Evolutionary conservation across 2,888 invertebrate species (phyloP).

Genomic region (Phytoseiulus persimilis): DNA sequence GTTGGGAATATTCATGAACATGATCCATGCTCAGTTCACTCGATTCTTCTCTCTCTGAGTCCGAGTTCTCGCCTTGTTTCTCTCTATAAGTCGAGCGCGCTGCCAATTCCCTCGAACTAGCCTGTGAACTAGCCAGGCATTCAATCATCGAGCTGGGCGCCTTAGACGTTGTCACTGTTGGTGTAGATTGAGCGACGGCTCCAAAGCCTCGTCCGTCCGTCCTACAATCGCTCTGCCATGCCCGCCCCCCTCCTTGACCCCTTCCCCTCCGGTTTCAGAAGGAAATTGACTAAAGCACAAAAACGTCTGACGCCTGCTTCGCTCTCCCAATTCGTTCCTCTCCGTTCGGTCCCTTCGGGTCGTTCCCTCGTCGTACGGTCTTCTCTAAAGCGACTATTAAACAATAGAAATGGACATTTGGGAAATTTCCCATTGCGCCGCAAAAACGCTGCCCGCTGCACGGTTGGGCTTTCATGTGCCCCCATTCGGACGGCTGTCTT

Average conservation of each 20-base stretch:
- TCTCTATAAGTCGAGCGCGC: background rate
- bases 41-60: no score
- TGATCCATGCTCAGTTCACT: no score
- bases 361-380: background rate
- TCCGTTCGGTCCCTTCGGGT: background rate
- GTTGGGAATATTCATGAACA: no score
- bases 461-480: no score
- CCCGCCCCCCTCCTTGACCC: background rate
- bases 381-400: background rate
- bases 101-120: background rate
- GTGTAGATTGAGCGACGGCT: background rate
- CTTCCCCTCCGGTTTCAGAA: background rate
- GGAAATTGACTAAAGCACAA: background rate
- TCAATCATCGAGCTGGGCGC: background rate
- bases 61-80: background rate
- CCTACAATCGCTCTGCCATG: background rate
- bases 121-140: background rate
- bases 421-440: background rate
- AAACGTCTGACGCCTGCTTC: background rate
- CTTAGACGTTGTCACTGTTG: background rate
- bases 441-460: background rate
- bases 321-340: background rate
- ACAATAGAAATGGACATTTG: background rate
- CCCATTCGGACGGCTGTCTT: no score
- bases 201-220: background rate